Evolutionary conservation across 2,113 vertebrate genomes (phyloP), one percentile per base, ranked within the genome.

Genomic region (Caranx melampygus): DNA sequence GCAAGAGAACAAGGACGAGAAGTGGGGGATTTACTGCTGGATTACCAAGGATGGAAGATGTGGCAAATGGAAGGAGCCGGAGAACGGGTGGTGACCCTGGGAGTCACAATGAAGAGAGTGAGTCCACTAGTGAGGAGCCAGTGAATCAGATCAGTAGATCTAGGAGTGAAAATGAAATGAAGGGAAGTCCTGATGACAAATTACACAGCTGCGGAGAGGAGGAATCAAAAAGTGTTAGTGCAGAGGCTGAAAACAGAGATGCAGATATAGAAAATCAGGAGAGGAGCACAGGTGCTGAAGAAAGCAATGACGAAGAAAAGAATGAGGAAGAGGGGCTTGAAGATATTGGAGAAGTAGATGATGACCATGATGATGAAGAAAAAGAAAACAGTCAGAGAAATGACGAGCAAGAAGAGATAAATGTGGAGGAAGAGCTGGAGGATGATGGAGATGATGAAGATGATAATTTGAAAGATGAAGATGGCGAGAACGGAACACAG

Each of bases 121-220:
- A 21, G 6, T 55, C 35, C 4, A 4, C 44, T 40, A 49, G 26
- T 21, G 77, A 65, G n/a, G 78, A 81, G 14, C 34, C 73, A 18
- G 61, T 20, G 33, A 75, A 68, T 51, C 34, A n/a, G 4, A 34
- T 1, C 11, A 75, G 81, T 11, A 55, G 72, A 42, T 51, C 0
- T 5, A 52, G 7, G 51, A 57, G 51, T 49, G 35, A 83, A 84
- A 74, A 78, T 31, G 6, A 0, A 5, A 69, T 10, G 3, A 59
- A 52, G 60, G 60, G 13, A 72, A 78, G 57, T 52, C 71, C 59
- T 20, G 74, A 62, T 0, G 37, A 78, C 3, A 52, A 81, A 71
- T 75, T 63, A 26, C 75, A 72, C 40, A 65, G 73, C 47, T 26
- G 37, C 0, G 76, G 54, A 60, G 77, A 74, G 21, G 86, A 79